Base-by-base conservation (phyloP, 2,797 vertebrate species). In the Amazona finschi region DNA sequence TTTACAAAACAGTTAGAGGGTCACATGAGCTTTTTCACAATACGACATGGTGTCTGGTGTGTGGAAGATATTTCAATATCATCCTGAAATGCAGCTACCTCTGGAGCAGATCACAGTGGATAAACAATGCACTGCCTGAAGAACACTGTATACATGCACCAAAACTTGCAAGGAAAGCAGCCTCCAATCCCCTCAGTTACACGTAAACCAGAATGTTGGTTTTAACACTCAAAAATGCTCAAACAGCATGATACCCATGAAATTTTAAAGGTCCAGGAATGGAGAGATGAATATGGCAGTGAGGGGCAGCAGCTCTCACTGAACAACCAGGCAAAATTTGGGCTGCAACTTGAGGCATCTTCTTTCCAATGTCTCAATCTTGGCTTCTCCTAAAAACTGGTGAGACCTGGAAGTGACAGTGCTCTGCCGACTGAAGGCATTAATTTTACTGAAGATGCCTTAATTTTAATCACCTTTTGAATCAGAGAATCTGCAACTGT, bases 31-130 rank as follows among this genome's bases (percentile, higher is more conserved):
- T 67, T 74, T 70, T 86, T 44, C 64, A 62, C n/a, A 76, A 7
- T 5, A 15, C 38, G 18, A 3, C 0, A 0, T 36, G 6, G 15
- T 66, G n/a, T 41, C 57, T 69, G 31, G 6, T 33, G 31, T 52
- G 33, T 1, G 1, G n/a, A 19, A 62, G 13, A 27, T 7, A 15
- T 62, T 78, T 78, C 66, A 84, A 39, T 9, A 81, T 21, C 15
- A 33, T 19, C 36, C 15, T 60, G 41, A 49, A 74, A n/a, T 20
- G 38, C 4, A 21, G 4, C 18, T 74, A 77, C 43, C 38, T 57
- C 50, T 79, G 28, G 8, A 47, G 14, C 13, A 11, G 11, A 25
- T 55, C 8, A 4, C 53, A 69, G 36, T 6, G 0, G 4, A 2
- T 6, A 36, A 53, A 33, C 28, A 7, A 13, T 43, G 16, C 15